These are phyloP conservation scores for Phylloscopus trochiloides DNA, from an alignment of 2,113 vertebrate genomes.

Conservation along the genomic window DNA sequence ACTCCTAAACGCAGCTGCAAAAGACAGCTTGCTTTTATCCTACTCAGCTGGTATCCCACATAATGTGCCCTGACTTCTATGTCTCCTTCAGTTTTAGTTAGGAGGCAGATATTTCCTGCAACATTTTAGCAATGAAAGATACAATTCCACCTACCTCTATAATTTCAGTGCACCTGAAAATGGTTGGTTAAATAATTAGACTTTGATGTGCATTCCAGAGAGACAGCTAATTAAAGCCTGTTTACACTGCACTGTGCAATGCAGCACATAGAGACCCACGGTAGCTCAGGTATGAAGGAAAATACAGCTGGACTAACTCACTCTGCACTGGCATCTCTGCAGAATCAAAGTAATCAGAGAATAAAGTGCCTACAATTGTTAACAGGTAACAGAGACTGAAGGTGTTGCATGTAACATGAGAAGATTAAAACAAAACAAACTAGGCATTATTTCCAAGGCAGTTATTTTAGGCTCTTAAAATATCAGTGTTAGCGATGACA, in stretches of 20 bases:
- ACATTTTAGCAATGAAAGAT: neutral
- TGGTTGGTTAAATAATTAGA: neutral
- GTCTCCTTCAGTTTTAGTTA: neutral
- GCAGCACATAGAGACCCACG: neutral
- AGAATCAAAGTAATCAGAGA: neutral
- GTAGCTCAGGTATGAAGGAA: neutral
- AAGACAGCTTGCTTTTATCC: slow-evolving; percentile 62
- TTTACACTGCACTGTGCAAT: neutral
- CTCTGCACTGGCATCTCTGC: neutral
- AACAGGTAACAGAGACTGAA: neutral
- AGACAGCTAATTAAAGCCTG: neutral
- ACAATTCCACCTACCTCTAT: neutral
- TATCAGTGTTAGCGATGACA: neutral
- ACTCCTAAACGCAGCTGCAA: slow-evolving; percentile 47
- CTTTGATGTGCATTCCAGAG: neutral
- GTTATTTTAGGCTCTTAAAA: neutral
- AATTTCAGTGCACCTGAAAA: slow-evolving; percentile 5
- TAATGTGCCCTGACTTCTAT: neutral
- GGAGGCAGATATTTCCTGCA: neutral
- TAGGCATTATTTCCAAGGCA: neutral
- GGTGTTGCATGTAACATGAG: neutral
- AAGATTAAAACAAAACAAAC: neutral
- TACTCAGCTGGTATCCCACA: slow-evolving; percentile 6
- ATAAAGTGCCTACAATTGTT: neutral
- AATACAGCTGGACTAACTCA: neutral